Evolutionary conservation across 1,140 invertebrate genomes (phyloP), one percentile per base, ranked within the genome.

Genomic region (Harpegnathos saltator): DNA sequence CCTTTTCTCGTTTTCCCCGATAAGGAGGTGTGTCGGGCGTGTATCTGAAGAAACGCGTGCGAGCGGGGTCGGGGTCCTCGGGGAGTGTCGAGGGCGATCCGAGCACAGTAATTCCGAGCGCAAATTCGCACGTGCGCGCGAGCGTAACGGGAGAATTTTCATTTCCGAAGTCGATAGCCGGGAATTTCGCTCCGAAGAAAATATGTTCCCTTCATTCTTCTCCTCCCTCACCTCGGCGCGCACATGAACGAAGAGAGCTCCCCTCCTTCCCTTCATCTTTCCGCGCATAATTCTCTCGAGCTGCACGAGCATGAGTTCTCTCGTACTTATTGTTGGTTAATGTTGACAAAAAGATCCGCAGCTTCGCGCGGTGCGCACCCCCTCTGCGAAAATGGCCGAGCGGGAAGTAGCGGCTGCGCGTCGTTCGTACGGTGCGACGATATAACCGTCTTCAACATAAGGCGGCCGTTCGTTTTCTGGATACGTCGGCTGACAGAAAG

Each of bases 401-500:
- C 26, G 48, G 38, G 24, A 33, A 48, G 17, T 19, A 9, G 26
- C 38, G 38, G 9, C 11, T n/a, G n/a, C n/a, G n/a, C n/a, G n/a
- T n/a, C n/a, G n/a, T n/a, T 38, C 56, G 50, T 69, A 14, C 54
- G 26, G 58, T 52, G 77, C n/a, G n/a, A n/a, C n/a, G n/a, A n/a
- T n/a, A 85, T 88, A 90, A 87, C 89, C 87, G 90, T 87, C 89
- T 90, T 86, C 56, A 83, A 85, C 87, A 90, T 89, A 90, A 87
- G 89, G 89, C 83, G 83, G 17, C 56, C 73, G 84, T 86, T 62
- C 73, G 81, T 87, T 66, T 87, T 61, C 73, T 68, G 50, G 66
- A 66, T 77, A 19, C 26, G 54, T 12, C 48, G 14, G 44, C 22
- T 62, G 33, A 84, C 86, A 69, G 85, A 81, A 80, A 68, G 82